Evolutionary conservation across 2,113 vertebrate species (phyloP), one percentile per base, ranked within the genome.

Genomic region (Alethe diademata): DNA sequence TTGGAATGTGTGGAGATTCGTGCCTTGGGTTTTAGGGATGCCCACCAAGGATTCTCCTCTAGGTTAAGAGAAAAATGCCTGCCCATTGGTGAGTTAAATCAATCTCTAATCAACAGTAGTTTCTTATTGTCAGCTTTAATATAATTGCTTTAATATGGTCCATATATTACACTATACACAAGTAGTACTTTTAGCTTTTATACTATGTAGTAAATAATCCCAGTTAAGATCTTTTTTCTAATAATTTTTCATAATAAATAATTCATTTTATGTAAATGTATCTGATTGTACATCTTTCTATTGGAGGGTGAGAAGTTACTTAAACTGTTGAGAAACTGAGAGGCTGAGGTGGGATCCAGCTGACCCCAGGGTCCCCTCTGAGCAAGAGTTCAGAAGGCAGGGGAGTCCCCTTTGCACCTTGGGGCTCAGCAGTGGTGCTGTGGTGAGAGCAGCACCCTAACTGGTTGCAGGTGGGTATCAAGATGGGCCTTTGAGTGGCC

Each of bases 21-120:
- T 60, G 36, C 25, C 31, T 12, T 18, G 17, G 17, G 36, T 51
- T 86, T 66, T 75, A 43, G 11, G 36, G 31, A 76, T 43, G 11
- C 17, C 14, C 26, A 42, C 3, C 8, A 58, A 36, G 43, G 16
- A 35, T n/a, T 5, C 8, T 75, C 5, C 33, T 74, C 0, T 0
- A 67, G 29, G 24, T 19, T 38, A 28, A 53, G 45, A 72, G 8
- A 60, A 51, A n/a, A 33, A 64, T 11, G 8, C 40, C 61, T 60
- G 23, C 19, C 33, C n/a, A 51, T 35, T 29, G 69, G n/a, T 60
- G 45, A 74, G 24, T 53, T 67, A 60, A 16, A 47, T n/a, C 53
- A 60, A 15, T 26, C 13, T 60, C n/a, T 89, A 10, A 24, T 74
- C 35, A 53, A 43, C 2, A n/a, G 14, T n/a, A 20, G 8, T 53